phyloP scores from a whole-genome alignment of 64 coral and sea anemone genomes.

The Dendronephthya gigantea region DNA sequence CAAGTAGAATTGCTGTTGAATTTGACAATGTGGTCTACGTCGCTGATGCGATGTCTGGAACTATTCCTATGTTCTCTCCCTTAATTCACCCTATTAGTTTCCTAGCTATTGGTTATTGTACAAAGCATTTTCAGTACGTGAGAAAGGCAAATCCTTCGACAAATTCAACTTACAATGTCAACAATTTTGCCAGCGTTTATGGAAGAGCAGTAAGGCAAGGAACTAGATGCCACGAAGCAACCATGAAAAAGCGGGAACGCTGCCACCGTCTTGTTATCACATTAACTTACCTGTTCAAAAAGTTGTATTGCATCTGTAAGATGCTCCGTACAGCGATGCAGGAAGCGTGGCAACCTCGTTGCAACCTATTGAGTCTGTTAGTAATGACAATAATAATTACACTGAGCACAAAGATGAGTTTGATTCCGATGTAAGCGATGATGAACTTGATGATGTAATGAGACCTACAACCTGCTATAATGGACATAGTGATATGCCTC shows the following conservation, averaged over 20 bases:
- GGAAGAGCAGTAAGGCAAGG: too few species aligned
- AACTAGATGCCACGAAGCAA: too few species aligned
- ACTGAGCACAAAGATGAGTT: not conserved
- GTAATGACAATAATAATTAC: too few species aligned
- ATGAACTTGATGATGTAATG: not conserved
- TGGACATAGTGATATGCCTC: not conserved
- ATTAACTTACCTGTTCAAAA: too few species aligned
- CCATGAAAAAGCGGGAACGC: too few species aligned
- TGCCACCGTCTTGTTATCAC: too few species aligned
- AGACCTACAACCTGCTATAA: not conserved
- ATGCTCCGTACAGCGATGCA: too few species aligned
- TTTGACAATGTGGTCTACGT: constrained; percentile 34
- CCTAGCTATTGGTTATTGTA: constrained; percentile 36
- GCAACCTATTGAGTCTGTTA: too few species aligned
- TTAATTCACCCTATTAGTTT: constrained; percentile 30
- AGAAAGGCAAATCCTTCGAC: constrained; percentile 18
- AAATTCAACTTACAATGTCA: constrained; percentile 9
- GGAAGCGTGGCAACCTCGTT: too few species aligned
- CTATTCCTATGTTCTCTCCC: constrained; percentile 33
- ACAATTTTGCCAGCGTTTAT: too few species aligned
- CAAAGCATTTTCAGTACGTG: constrained; percentile 43
- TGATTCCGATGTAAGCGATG: not conserved
- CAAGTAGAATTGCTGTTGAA: constrained; percentile 19
- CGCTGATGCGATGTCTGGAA: constrained; percentile 42
- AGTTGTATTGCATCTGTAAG: too few species aligned